Percentiles rank a stretch among this genome's conserved stretches.
phyloP scores from a whole-genome alignment of 2,113 vertebrate genomes.

The Toxotes chatareus region DNA sequence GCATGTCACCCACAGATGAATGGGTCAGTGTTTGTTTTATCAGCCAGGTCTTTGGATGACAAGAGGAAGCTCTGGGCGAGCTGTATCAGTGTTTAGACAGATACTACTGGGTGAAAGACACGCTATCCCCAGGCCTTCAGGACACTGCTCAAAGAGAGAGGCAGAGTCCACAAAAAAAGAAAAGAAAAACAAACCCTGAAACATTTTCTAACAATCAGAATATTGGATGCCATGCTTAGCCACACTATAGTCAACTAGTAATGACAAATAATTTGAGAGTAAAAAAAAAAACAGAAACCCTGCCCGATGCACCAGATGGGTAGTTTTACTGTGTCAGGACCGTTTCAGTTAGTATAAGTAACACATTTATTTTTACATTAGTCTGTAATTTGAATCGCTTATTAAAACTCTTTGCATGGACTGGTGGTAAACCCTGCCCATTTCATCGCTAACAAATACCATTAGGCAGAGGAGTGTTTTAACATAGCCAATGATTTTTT shows the following conservation, averaged over 20 bases:
- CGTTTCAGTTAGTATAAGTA: conserved; percentile 7
- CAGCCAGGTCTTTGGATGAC: conserved; percentile 65
- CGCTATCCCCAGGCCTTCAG: conserved; percentile 28
- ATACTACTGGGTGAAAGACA: conserved; percentile 62
- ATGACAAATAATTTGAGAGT: not conserved
- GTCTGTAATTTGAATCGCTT: conserved; percentile 1
- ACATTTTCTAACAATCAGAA: not conserved
- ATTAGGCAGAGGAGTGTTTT: conserved; percentile 36
- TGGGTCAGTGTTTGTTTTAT: conserved; percentile 80
- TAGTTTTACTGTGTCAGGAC: not conserved
- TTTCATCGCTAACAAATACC: conserved; percentile 21
- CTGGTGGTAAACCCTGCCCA: conserved; percentile 15
- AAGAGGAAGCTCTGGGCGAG: conserved; percentile 75
- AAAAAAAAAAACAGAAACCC: not conserved
- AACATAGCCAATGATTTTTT: conserved; percentile 29
- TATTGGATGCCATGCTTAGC: not conserved
- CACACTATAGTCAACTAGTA: not conserved
- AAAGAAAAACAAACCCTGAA: not conserved
- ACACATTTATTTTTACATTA: conserved; percentile 2
- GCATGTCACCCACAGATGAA: conserved; percentile 75
- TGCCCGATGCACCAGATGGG: not conserved
- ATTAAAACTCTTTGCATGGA: not conserved
- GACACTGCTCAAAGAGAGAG: conserved; percentile 2
- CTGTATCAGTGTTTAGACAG: conserved; percentile 85
- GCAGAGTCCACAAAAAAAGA: conserved; percentile 14